Base-by-base conservation (phyloP, 2,888 invertebrate species). In the Siphlonurus alternatus region DNA sequence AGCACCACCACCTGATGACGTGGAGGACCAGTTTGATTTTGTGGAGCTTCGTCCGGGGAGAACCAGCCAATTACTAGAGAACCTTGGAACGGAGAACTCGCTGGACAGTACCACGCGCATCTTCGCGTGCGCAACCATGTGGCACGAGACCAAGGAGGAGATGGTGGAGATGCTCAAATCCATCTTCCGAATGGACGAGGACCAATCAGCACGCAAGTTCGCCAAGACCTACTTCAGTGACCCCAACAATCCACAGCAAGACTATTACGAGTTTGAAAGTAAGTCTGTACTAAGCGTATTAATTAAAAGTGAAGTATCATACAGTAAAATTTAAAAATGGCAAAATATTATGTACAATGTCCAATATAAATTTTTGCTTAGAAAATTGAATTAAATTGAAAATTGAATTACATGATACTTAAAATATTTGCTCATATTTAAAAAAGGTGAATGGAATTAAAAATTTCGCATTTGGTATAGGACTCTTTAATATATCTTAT, bases 81-180 rank as follows among this genome's bases (percentile, higher is more conserved):
- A n/a, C n/a, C n/a, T n/a, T n/a, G n/a, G n/a, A n/a, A n/a, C n/a
- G n/a, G n/a, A n/a, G n/a, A n/a, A n/a, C n/a, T n/a, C n/a, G n/a
- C n/a, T n/a, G n/a, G 93, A 94, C 75, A 86, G 88, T 69, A 93
- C 94, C 64, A 93, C 94, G 1, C 84, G 93, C 75, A 95, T 99
- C 70, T 98, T 92, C 74, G 92, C 95, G 25, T 98, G 98, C 76
- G 90, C 90, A 60, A 99, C 98, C 69, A 98, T 99, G 97, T 99
- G 99, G 99, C 99, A 99, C 77, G 98, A 99, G 78, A 98, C 93
- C 51, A 88, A 88, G 74, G 93, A 92, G 70, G 98, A 98, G 77
- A 98, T 98, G 97, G 89, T 94, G 72, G 95, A 97, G 78, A 92
- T 98, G 79, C 86, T 98, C 75, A 96, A 97, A 75, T 95, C 95